These are phyloP conservation scores for Pandion haliaetus DNA, from an alignment of 2,113 vertebrate genomes.

Conservation along the genomic window DNA sequence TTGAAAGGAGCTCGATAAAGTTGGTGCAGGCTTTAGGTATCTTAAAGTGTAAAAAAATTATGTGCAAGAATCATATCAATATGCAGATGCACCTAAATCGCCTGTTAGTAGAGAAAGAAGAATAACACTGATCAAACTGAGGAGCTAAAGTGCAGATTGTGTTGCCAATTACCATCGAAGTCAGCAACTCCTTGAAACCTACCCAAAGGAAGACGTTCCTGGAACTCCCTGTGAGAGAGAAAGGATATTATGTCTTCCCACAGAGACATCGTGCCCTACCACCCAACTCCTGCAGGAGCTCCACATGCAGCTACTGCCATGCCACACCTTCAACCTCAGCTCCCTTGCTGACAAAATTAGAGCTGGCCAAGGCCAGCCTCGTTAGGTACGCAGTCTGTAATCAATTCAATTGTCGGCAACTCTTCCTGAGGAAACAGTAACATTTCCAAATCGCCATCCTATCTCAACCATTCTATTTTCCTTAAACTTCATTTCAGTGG, in stretches of 20 bases:
- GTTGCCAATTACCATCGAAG: neutral
- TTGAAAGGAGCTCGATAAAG: neutral
- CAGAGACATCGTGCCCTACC: fast-evolving
- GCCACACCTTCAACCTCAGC: fast-evolving
- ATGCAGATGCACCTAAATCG: neutral
- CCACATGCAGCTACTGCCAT: neutral
- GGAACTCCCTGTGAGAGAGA: neutral
- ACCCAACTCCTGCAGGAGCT: neutral
- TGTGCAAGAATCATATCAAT: neutral
- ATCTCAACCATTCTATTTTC: neutral
- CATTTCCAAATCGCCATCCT: neutral
- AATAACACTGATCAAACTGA: neutral
- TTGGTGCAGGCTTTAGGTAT: neutral
- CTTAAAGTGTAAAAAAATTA: neutral
- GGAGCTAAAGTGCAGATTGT: neutral
- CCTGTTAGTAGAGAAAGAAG: neutral
- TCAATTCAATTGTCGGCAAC: neutral
- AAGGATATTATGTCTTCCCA: neutral
- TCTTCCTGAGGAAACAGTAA: neutral
- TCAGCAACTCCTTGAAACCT: neutral
- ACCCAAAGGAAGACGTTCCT: neutral
- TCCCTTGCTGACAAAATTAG: neutral
- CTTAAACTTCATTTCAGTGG: neutral
- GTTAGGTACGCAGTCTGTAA: fast-evolving
- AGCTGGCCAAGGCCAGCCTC: neutral